Percentiles rank a stretch among this genome's conserved stretches.
phyloP scores from a whole-genome alignment of 2,797 vertebrate species.

The Channallabes apus region DNA sequence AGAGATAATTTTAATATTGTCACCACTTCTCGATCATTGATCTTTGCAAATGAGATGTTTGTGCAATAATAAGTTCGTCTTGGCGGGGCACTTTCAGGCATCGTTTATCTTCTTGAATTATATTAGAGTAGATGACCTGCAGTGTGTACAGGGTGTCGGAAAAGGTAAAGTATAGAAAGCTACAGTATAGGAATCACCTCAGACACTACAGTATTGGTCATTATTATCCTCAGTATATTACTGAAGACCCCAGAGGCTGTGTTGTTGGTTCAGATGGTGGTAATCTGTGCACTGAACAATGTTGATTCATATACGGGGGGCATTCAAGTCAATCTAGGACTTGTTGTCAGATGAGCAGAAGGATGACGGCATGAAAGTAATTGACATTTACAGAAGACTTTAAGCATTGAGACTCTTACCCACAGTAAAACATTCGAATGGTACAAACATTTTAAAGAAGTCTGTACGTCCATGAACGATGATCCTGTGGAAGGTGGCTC shows the following conservation, averaged over 20 bases:
- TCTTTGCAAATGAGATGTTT: constrained; percentile 13
- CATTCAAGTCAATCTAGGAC: no score
- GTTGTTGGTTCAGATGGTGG: not conserved
- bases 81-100: not conserved
- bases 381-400: no score
- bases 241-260: not conserved
- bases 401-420: no score
- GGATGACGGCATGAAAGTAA: no score
- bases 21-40: not conserved
- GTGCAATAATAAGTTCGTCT: not conserved
- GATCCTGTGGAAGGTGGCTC: no score
- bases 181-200: constrained; percentile 5
- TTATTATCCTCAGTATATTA: constrained; percentile 18
- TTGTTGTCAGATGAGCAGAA: no score
- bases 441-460: no score
- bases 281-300: not conserved
- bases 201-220: constrained; percentile 5
- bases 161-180: constrained; percentile 10
- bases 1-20: constrained; percentile 1
- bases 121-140: not conserved
- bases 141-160: not conserved
- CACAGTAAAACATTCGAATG: no score
- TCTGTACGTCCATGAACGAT: no score
- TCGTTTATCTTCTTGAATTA: not conserved
- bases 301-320: not conserved